Evolutionary conservation across 2,113 vertebrate species (phyloP).

Genomic region (Paradoxurus hermaphroditus): DNA sequence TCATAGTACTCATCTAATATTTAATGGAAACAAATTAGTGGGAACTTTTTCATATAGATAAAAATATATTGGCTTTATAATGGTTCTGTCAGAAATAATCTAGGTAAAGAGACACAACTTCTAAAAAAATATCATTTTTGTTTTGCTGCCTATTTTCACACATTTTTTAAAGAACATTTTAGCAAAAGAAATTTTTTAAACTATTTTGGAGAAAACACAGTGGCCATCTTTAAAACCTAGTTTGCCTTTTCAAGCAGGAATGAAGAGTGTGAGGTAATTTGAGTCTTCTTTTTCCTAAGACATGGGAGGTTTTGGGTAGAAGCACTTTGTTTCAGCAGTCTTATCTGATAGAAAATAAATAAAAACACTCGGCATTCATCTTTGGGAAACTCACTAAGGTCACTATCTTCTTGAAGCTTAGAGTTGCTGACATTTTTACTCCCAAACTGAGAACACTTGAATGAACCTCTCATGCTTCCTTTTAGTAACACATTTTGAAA

Average conservation of each 20-base stretch:
- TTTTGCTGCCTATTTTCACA: background rate
- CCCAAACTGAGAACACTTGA: background rate
- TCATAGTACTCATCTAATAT: background rate
- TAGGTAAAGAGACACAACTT: background rate
- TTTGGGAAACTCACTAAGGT: background rate
- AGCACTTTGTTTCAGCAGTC: background rate
- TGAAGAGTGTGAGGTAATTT: background rate
- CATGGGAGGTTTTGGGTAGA: background rate
- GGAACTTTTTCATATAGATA: background rate
- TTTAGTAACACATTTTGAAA: background rate
- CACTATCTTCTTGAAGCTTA: background rate
- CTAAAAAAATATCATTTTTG: background rate
- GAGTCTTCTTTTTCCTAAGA: background rate
- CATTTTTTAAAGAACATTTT: slow-evolving; percentile 27
- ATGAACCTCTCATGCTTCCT: background rate
- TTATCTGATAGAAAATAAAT: background rate
- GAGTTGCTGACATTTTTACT: background rate
- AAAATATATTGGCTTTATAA: slow-evolving; percentile 32
- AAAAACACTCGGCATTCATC: background rate
- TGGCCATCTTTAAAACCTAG: background rate
- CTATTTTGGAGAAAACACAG: background rate
- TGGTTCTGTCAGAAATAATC: slow-evolving; percentile 22
- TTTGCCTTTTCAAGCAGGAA: background rate
- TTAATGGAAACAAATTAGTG: slow-evolving; percentile 51
- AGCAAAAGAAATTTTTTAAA: background rate